Evolutionary conservation across 2,888 invertebrate genomes (phyloP).

Genomic region (Campoplex capitator): DNA sequence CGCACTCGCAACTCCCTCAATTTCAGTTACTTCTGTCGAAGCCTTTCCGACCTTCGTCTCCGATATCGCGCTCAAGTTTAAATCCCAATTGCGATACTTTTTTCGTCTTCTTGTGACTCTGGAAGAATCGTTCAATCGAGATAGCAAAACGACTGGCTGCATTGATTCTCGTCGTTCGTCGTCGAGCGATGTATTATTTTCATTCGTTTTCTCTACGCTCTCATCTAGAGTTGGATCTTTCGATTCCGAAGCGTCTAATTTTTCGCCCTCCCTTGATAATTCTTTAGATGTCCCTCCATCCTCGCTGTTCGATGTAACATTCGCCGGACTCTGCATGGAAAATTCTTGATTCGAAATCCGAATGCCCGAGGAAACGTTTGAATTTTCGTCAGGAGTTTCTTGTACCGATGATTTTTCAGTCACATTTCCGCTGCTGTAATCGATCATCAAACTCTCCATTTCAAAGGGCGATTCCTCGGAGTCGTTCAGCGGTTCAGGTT

Average conservation of each 20-base stretch:
- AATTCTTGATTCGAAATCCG: too few relatives aligned
- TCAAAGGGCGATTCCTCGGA: constrained; percentile 1
- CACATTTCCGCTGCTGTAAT: neutral
- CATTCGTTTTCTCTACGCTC: neutral
- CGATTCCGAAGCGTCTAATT: neutral
- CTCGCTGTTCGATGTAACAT: neutral
- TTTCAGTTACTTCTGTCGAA: constrained; percentile 1
- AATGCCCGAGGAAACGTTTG: neutral
- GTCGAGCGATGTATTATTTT: neutral
- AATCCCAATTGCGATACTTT: constrained; percentile 68
- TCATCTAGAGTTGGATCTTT: neutral
- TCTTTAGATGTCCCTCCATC: neutral
- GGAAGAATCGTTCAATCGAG: constrained; percentile 73
- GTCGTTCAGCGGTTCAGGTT: neutral
- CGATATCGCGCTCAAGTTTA: constrained; percentile 59
- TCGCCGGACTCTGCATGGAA: neutral
- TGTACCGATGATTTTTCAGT: neutral
- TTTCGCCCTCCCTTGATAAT: neutral
- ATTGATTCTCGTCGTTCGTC: neutral
- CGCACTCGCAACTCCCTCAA: neutral
- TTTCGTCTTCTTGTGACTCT: constrained; percentile 73
- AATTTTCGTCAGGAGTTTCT: constrained; percentile 7
- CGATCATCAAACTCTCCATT: constrained; percentile 7
- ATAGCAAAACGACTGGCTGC: constrained; percentile 69
- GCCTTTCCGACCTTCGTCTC: constrained; percentile 45